Evolutionary conservation across 2,113 vertebrate genomes (phyloP).

Genomic region (Microcebus ravelobensis): DNA sequence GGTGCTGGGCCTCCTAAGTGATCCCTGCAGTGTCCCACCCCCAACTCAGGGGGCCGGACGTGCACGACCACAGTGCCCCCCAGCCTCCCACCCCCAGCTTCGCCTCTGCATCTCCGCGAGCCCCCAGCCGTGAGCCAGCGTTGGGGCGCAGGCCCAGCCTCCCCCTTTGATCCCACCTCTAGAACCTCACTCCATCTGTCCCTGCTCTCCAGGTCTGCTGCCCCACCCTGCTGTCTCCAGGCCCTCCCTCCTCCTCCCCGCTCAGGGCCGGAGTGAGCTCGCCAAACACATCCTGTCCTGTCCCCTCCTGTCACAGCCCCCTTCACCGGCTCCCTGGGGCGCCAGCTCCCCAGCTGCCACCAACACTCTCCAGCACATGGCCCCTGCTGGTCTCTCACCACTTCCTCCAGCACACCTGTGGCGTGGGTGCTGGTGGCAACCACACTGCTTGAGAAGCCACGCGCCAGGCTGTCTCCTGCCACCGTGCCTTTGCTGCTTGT

Average conservation of each 20-base stretch:
- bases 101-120: neutral
- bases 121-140: neutral
- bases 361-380: neutral
- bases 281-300: neutral
- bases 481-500: neutral
- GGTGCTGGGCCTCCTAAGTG: neutral
- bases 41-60: neutral
- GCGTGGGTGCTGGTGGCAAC: neutral
- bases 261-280: neutral
- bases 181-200: neutral
- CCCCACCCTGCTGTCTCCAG: neutral
- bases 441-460: too few relatives aligned
- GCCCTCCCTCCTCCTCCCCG: neutral
- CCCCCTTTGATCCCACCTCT: neutral
- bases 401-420: neutral
- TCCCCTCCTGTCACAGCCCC: neutral
- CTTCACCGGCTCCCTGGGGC: neutral
- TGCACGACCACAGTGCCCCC: neutral
- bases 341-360: neutral
- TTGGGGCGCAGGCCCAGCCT: neutral
- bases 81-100: accelerated
- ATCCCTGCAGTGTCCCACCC: neutral
- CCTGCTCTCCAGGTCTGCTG: neutral
- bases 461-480: neutral
- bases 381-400: neutral